Percentiles rank a stretch among this genome's conserved stretches.
Conservation (phyloP, 2,888 invertebrate species). For the Xanthia icteritia region DNA sequence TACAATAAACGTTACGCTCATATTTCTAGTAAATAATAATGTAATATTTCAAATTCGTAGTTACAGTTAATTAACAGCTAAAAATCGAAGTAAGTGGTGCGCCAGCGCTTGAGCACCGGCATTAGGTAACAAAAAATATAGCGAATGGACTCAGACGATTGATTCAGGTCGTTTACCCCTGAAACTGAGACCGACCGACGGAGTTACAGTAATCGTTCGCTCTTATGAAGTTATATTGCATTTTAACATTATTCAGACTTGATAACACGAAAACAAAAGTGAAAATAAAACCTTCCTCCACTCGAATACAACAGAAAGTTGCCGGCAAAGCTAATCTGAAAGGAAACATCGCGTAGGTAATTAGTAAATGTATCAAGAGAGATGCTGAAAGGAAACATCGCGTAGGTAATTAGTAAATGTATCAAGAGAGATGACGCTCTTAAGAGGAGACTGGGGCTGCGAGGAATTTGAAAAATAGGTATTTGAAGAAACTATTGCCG, state of each 20-base stretch:
- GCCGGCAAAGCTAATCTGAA: constrained; percentile 43
- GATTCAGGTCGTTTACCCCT: constrained; percentile 85
- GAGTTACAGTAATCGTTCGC: constrained; percentile 72
- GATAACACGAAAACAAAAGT: constrained; percentile 19
- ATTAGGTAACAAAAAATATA: constrained; percentile 68
- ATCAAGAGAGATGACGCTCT: too few species aligned
- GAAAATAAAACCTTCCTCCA: constrained; percentile 39
- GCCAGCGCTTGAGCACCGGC: constrained; percentile 41
- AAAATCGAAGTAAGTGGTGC: constrained; percentile 53
- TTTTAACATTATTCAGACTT: constrained; percentile 50
- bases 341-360: constrained; percentile 37
- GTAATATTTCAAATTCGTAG: constrained; percentile 45
- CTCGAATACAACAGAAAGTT: constrained; percentile 51
- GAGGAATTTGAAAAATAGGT: too few species aligned
- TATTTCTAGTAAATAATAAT: constrained; percentile 24
- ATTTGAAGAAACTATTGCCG: too few species aligned
- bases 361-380: constrained; percentile 41
- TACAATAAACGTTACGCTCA: constrained; percentile 9
- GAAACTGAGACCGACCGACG: constrained; percentile 74
- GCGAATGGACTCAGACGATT: constrained; percentile 78
- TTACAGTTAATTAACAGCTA: constrained; percentile 54
- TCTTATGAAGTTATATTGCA: constrained; percentile 56
- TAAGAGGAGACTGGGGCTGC: too few species aligned
- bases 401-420: too few species aligned
- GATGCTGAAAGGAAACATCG: too few species aligned